Evolutionary conservation across 2,888 invertebrate genomes (phyloP).

Genomic region (Trichacis sp.): DNA sequence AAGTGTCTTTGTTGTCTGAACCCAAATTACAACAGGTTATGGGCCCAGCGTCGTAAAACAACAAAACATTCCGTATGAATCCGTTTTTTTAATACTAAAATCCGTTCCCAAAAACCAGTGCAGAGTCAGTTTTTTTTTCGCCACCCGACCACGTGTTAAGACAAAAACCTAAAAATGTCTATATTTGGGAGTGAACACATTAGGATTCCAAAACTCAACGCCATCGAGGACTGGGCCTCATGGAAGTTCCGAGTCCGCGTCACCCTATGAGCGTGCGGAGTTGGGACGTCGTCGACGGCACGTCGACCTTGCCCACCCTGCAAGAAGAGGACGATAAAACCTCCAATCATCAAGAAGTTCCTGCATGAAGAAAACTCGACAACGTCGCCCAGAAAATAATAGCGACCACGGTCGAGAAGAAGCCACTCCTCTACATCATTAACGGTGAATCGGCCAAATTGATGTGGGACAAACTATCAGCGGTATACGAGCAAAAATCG

Average conservation of each 20-base stretch:
- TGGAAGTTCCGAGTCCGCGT: conserved; percentile 23
- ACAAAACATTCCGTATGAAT: background rate
- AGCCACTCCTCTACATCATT: conserved; percentile 39
- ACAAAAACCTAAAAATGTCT: no score
- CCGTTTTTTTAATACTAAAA: background rate
- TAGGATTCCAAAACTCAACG: conserved; percentile 6
- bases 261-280: conserved; percentile 14
- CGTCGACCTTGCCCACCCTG: background rate
- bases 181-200: conserved; percentile 11
- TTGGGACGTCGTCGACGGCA: conserved; percentile 8
- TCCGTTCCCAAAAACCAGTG: background rate
- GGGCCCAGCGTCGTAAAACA: background rate
- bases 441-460: conserved; percentile 45
- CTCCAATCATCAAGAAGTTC: background rate
- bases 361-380: conserved; percentile 20
- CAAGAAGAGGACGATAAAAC: no score
- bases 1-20: no score
- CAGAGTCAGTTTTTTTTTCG: background rate
- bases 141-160: no score
- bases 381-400: conserved; percentile 22
- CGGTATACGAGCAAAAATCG: no score
- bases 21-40: background rate
- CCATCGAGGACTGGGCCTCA: conserved; percentile 14
- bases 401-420: conserved; percentile 20
- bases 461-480: conserved; percentile 55